Percentiles rank a stretch among this genome's conserved stretches.
These are phyloP conservation scores for Pogonophryne albipinna DNA, from an alignment of 2,797 vertebrate genomes.

Conservation along the genomic window DNA sequence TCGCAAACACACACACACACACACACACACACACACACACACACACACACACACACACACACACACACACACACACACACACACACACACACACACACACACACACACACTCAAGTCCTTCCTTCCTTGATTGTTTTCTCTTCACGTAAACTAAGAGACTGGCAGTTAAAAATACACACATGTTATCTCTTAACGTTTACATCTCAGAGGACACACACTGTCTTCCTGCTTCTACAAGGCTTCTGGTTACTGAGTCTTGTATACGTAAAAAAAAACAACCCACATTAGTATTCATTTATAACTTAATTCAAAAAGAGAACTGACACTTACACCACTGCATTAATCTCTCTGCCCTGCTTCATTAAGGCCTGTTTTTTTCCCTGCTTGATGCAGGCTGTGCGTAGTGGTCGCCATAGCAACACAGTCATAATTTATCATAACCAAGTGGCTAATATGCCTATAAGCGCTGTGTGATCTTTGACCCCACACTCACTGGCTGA, in stretches of 20 bases:
- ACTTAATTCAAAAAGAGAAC: slow-evolving; percentile 29
- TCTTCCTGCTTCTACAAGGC: not conserved
- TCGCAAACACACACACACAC: not conserved
- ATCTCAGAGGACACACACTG: not conserved
- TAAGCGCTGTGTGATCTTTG: slow-evolving; percentile 79
- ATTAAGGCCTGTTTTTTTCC: slow-evolving; percentile 47
- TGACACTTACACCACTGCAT: slow-evolving; percentile 27
- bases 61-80: too few species aligned
- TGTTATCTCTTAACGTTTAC: not conserved
- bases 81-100: not conserved
- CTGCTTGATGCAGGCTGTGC: slow-evolving; percentile 36
- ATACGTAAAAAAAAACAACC: not conserved
- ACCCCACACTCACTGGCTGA: slow-evolving; percentile 77
- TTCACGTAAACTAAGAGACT: not conserved
- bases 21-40: slow-evolving; percentile 9
- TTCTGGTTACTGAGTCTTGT: slow-evolving; percentile 3
- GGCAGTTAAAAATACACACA: not conserved
- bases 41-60: too few species aligned
- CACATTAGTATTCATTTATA: slow-evolving; percentile 9
- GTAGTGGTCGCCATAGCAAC: slow-evolving; percentile 77
- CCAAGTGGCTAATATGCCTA: slow-evolving; percentile 84
- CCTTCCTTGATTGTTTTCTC: slow-evolving; percentile 23
- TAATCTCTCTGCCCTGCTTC: slow-evolving; percentile 46
- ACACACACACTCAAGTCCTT: not conserved
- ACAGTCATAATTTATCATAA: slow-evolving; percentile 82